Evolutionary conservation across 2,797 vertebrate species (phyloP).

Genomic region (Melanitta fusca): DNA sequence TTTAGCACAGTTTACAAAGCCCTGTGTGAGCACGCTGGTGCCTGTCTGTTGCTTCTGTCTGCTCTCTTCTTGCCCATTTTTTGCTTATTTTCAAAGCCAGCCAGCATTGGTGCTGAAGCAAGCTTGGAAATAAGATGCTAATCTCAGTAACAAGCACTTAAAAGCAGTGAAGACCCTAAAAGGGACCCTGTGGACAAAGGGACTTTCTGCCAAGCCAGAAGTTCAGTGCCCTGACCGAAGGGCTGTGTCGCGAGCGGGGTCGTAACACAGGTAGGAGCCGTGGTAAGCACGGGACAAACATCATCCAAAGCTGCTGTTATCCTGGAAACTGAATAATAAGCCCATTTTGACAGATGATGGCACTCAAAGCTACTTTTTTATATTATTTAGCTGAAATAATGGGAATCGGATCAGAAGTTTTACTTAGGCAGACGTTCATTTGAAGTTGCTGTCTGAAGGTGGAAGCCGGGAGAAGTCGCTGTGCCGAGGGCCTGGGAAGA

Average conservation of each 20-base stretch:
- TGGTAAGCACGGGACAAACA: neutral
- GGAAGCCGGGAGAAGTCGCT: neutral
- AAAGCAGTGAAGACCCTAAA: neutral
- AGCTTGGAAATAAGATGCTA: neutral
- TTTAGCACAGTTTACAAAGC: neutral
- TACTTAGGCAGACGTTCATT: neutral
- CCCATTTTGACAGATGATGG: neutral
- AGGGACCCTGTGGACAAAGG: neutral
- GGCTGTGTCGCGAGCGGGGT: neutral
- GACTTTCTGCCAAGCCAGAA: neutral
- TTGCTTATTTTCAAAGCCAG: neutral
- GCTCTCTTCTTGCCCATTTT: neutral
- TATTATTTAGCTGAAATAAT: neutral
- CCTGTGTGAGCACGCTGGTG: neutral
- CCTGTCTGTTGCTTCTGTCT: neutral
- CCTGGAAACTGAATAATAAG: neutral
- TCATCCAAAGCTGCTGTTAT: neutral
- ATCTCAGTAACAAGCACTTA: neutral
- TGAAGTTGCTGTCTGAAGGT: constrained; percentile 11
- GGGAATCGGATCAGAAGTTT: constrained; percentile 14
- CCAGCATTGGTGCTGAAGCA: accelerated
- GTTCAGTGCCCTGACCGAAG: neutral
- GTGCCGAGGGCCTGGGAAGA: neutral
- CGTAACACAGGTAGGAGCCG: neutral
- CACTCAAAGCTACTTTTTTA: neutral